These are phyloP conservation scores for Actinostola sp. DNA, from an alignment of 92 coral and sea anemone genomes.

Conservation along the genomic window DNA sequence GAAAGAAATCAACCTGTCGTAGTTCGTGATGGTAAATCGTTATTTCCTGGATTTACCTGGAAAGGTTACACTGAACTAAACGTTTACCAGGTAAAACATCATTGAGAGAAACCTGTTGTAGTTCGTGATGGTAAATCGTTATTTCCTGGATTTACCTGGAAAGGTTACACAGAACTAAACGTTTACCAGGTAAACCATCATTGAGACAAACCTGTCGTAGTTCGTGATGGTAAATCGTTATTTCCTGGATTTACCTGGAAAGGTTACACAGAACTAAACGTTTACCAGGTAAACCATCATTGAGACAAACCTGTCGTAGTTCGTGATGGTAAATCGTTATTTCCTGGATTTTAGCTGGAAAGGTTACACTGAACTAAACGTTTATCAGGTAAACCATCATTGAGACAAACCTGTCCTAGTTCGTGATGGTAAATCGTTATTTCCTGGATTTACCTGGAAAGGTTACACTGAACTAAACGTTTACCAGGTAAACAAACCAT, in stretches of 20 bases:
- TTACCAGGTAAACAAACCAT: slow-evolving; percentile 83
- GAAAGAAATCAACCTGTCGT: slow-evolving; percentile 43
- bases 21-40: slow-evolving; percentile 46
- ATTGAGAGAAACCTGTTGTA: slow-evolving; percentile 59
- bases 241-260: slow-evolving; percentile 88
- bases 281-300: slow-evolving; percentile 88
- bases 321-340: slow-evolving; percentile 54
- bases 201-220: slow-evolving; percentile 59
- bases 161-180: slow-evolving; percentile 75
- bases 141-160: slow-evolving; percentile 88
- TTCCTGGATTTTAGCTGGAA: slow-evolving; percentile 86
- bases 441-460: slow-evolving; percentile 85
- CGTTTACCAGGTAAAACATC: slow-evolving; percentile 81
- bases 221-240: slow-evolving; percentile 48
- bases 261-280: slow-evolving; percentile 74
- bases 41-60: slow-evolving; percentile 88
- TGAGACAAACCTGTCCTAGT: slow-evolving; percentile 59
- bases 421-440: slow-evolving; percentile 54
- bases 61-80: slow-evolving; percentile 76
- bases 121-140: slow-evolving; percentile 49
- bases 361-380: slow-evolving; percentile 74
- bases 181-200: slow-evolving; percentile 85
- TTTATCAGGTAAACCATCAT: slow-evolving; percentile 88
- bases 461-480: slow-evolving; percentile 74
- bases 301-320: slow-evolving; percentile 59